Percentiles rank a stretch among this genome's conserved stretches.
Evolutionary conservation across 2,888 invertebrate species (phyloP).

Genomic region (Acrocyrtus sp.): DNA sequence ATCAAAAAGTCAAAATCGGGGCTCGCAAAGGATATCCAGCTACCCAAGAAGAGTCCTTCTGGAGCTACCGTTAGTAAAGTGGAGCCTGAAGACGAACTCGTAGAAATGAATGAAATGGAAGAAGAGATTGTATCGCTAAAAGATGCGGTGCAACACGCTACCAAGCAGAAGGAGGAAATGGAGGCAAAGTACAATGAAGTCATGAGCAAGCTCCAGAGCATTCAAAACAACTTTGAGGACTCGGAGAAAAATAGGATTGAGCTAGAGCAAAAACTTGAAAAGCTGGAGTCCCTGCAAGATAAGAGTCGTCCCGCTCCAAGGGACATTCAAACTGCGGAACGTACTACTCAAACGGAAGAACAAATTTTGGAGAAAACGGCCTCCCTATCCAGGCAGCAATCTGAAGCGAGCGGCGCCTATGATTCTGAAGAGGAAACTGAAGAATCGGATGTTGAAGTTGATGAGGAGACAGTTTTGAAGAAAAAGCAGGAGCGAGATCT

Average conservation of each 20-base stretch:
- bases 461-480: conserved; percentile 71
- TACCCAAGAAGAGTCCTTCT: conserved; percentile 7
- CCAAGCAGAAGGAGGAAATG: conserved; percentile 79
- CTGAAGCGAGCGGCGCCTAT: conserved; percentile 70
- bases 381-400: conserved; percentile 50
- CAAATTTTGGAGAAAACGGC: conserved; percentile 52
- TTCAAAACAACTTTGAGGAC: conserved; percentile 71
- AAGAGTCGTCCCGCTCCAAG: conserved; percentile 50
- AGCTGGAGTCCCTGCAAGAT: conserved; percentile 70
- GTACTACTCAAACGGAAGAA: conserved; percentile 62
- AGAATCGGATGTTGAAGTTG: conserved; percentile 68
- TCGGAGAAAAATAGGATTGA: conserved; percentile 80
- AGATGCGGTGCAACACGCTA: conserved; percentile 61
- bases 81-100: conserved; percentile 52
- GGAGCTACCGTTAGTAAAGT: conserved; percentile 23
- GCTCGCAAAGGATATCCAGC: conserved; percentile 48
- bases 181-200: conserved; percentile 70
- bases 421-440: conserved; percentile 67
- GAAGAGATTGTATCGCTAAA: conserved; percentile 63
- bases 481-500: conserved; percentile 75
- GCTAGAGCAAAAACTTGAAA: conserved; percentile 80
- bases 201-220: conserved; percentile 71
- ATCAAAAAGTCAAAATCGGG: conserved; percentile 62
- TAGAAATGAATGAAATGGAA: conserved; percentile 60
- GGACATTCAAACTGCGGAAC: conserved; percentile 56